Percentiles rank a stretch among this genome's conserved stretches.
Evolutionary conservation across 2,113 vertebrate species (phyloP).

Genomic region (Trochalopteron elliotii): DNA sequence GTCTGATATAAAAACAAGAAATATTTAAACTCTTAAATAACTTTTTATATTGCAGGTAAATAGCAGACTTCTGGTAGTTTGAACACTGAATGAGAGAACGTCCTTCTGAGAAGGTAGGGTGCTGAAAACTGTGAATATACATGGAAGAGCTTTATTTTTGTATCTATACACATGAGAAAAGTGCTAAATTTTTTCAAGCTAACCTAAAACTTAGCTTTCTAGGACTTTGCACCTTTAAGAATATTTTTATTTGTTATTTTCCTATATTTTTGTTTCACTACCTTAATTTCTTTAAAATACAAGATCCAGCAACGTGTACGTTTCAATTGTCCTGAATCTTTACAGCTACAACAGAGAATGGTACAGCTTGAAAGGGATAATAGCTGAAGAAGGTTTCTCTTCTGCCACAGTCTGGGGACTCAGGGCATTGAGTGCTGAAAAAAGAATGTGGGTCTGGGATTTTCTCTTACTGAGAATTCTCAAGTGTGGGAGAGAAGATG

Average conservation of each 20-base stretch:
- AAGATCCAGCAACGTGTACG: background rate
- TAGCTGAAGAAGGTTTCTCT: background rate
- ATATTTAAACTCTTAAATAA: background rate
- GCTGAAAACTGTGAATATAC: background rate
- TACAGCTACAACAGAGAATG: background rate
- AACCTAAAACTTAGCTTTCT: background rate
- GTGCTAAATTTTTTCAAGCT: background rate
- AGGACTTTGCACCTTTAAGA: background rate
- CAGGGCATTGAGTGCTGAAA: background rate
- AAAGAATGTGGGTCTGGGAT: background rate
- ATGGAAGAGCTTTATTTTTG: background rate
- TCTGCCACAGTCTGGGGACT: accelerated
- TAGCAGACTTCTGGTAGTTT: background rate
- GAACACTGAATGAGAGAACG: background rate
- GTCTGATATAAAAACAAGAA: background rate
- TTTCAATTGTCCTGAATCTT: background rate
- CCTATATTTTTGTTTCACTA: background rate
- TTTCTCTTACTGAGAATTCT: background rate
- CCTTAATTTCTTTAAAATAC: background rate
- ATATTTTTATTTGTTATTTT: background rate
- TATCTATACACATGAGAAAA: background rate
- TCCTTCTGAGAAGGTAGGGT: background rate
- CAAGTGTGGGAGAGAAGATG: background rate
- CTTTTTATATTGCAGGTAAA: background rate
- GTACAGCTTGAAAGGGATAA: background rate